Evolutionary conservation across 2,888 invertebrate species (phyloP), one percentile per base, ranked within the genome.

Genomic region (Netelia inedita): DNA sequence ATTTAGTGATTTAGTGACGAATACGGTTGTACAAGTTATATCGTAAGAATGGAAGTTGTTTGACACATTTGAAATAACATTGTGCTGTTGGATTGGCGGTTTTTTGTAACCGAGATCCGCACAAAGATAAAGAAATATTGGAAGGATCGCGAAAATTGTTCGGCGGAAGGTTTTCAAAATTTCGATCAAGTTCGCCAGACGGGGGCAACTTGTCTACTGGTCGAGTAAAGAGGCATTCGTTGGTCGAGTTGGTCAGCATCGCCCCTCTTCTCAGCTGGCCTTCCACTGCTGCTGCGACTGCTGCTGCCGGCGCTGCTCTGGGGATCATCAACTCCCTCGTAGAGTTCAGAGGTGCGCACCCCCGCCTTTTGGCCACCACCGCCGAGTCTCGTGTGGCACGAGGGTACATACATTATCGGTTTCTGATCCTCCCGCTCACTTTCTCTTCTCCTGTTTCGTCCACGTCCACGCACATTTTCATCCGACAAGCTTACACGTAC

Each of bases 381-480:
- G 28, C 80, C 78, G 72, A 66, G 82, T 55, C 76, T 85, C 86
- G 75, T 82, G 76, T 84, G 65, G 69, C 81, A 89, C 88, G 89
- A 91, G 93, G 93, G 92, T 93, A 93, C 93, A 93, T 93, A 93
- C 92, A 93, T 93, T 93, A 93, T 91, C 89, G 90, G 88, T 89
- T 90, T 90, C 89, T 90, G 90, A 91, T 90, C 90, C 90, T 88
- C 84, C 87, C 82, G 81, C 87, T 87, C 87, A 88, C 90, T 88
- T 88, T 66, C 71, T 65, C 82, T 65, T 55, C 57, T 35, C 14
- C 79, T 74, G 74, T 68, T 71, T 79, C 82, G 41, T 66, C 72
- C 76, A 68, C 76, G 59, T 63, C 19, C 63, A 53, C 79, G 21
- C 65, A 79, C 83, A 72, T 66, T 72, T 66, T 72, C 71, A 65